Evolutionary conservation across 2,888 invertebrate species (phyloP), one percentile per base, ranked within the genome.

Genomic region (Deilephila elpenor): DNA sequence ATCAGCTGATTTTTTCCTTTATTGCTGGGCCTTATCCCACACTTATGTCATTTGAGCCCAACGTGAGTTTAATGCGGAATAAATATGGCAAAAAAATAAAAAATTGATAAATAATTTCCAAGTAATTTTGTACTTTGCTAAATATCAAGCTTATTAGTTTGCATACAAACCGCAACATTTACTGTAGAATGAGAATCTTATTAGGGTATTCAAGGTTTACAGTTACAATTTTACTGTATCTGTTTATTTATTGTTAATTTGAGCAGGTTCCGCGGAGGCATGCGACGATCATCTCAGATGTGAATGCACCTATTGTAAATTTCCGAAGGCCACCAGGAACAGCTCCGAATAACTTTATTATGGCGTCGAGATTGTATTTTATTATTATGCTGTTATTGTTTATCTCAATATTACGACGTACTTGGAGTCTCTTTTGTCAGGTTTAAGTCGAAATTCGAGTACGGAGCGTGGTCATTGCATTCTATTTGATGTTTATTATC

Each of bases 301-400:
- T 74, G 71, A 71, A 71, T 62, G 62, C 61, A 62, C 73, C 37
- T 74, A 61, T 62, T 73, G 37, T 61, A 74, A 59, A 59, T 70
- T 70, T 73, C 53, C 62, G 71, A 74, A 71, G 73, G 73, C 62
- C 73, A 59, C 25, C 73, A 74, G 73, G 73, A 74, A 74, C 72
- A 73, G 64, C 67, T 17, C 44, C 56, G 70, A 53, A 32, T 61
- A 70, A 60, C 25, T 71, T 62, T 34, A 62, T 71, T n/a, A 59
- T 37, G 37, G 29, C 17, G 56, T 56, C 56, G 62, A 62, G 71
- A 20, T 64, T 29, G 71, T 17, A 25, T 44, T 71, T 61, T 61
- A 61, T 64, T 74, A 74, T 73, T 70, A 53, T 61, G 61, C 32
- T n/a, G 6, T 61, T 72, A 32, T 59, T 64, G 29, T 67, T 72